Base-by-base conservation (phyloP, 2,888 invertebrate genomes). In the Deilephila porcellus region DNA sequence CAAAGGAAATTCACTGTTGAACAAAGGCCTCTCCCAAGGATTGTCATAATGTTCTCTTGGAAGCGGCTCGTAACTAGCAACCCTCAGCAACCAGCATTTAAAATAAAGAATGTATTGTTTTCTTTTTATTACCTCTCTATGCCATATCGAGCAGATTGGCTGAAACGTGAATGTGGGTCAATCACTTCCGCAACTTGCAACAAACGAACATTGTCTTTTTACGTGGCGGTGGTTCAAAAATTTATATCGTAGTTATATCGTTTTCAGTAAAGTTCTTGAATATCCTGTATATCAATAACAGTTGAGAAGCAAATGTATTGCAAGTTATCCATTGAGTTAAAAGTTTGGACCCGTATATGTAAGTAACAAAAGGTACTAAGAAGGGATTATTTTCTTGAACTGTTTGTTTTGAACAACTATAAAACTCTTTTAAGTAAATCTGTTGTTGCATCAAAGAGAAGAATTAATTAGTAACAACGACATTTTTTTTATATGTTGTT, bases 171-270 rank as follows among this genome's bases (percentile, higher is more conserved):
- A 84, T 79, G 70, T 84, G 76, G 81, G 79, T 81, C 82, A 81
- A 84, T 84, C 79, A 76, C 79, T 79, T 80, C 78, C 77, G 77
- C n/a, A n/a, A n/a, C n/a, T 72, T 79, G 78, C 78, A 80, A 77
- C 80, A 78, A 81, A 82, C 79, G 78, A 76, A 78, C 78, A 75
- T 77, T 75, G 80, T 76, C 79, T 80, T 78, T 67, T 75, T 78
- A 83, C 75, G 84, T 84, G 82, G 83, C 82, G 67, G 29, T 72
- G 71, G 78, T 81, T 84, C 83, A 84, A 84, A 80, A 81, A 71
- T 63, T 45, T 19, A 60, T 19, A 14, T 34, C 19, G n/a, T 63
- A 59, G 25, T 71, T 37, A 37, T 60, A 60, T 25, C 7, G 37
- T 25, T 71, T 34, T 32, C 37, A 14, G 60, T 45, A 60, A 45